Conservation (phyloP, 2,113 vertebrate species). For the Jaculus jaculus region DNA sequence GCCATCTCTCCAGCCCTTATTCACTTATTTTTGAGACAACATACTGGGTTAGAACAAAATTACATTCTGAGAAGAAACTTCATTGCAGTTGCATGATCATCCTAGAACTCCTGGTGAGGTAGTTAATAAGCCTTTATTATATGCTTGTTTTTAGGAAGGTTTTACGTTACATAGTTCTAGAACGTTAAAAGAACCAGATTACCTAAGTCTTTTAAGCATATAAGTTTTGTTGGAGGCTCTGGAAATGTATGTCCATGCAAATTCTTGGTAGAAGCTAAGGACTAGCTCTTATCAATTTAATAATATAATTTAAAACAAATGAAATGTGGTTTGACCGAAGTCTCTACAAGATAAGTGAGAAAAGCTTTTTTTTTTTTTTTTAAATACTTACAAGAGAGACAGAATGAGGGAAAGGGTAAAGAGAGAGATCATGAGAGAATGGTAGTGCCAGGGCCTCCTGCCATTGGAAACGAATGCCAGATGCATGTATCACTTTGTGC, state of each 20-base stretch:
- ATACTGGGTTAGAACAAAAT: neutral
- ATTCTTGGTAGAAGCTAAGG: constrained; percentile 8
- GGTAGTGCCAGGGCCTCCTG: no score
- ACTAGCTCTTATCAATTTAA: constrained; percentile 10
- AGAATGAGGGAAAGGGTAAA: no score
- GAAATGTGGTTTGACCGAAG: neutral
- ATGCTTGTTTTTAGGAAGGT: neutral
- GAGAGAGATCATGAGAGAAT: no score
- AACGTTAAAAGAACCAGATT: neutral
- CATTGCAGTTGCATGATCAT: neutral
- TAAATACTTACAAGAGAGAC: no score
- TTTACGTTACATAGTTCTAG: neutral
- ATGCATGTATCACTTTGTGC: no score
- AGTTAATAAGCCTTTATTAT: constrained; percentile 36
- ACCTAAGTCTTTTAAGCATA: neutral
- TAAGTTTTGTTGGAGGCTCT: constrained; percentile 22
- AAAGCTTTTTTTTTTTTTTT: no score
- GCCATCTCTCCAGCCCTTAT: no score
- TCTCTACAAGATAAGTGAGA: neutral
- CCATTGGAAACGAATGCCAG: no score
- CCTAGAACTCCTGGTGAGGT: neutral
- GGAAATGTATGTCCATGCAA: constrained; percentile 9
- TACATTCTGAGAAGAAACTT: constrained; percentile 48
- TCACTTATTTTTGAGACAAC: constrained; percentile 13
- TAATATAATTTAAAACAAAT: neutral